A percentile compares a stretch with the other conserved stretches of the same genome.
These are phyloP conservation scores for Drosophila nigrodunni DNA, from an alignment of 1,140 invertebrate species.

Conservation along the genomic window DNA sequence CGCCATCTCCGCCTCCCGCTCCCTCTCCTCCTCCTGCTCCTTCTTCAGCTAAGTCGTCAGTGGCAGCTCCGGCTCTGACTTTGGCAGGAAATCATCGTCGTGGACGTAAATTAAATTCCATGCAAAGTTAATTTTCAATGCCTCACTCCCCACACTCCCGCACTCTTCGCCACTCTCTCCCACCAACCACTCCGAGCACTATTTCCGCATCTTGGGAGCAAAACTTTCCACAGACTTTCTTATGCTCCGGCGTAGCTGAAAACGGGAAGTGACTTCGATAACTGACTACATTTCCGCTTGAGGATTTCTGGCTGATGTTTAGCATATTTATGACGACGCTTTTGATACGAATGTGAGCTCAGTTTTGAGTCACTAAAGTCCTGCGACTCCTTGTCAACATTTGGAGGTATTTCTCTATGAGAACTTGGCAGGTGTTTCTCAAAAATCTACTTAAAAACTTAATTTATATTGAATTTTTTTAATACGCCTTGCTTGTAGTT, in stretches of 20 bases:
- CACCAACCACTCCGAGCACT: conserved; percentile 23
- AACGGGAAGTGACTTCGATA: not conserved
- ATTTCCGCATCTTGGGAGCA: conserved; percentile 47
- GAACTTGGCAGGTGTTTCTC: too few species aligned
- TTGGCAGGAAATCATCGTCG: conserved; percentile 79
- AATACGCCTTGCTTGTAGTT: too few species aligned
- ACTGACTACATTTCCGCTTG: conserved; percentile 11
- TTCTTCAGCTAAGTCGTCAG: too few species aligned
- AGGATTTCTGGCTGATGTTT: conserved; percentile 5
- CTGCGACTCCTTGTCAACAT: too few species aligned
- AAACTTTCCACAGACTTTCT: conserved; percentile 21
- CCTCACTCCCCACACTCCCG: not conserved
- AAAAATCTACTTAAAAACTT: too few species aligned
- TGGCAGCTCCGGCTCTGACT: not conserved
- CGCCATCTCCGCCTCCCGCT: not conserved
- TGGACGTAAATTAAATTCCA: conserved; percentile 84
- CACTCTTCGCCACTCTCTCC: not conserved
- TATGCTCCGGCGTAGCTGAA: too few species aligned
- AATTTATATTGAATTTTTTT: too few species aligned
- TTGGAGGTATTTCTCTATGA: too few species aligned
- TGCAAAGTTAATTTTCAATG: conserved; percentile 76
- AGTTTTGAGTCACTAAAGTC: too few species aligned
- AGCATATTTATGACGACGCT: conserved; percentile 18
- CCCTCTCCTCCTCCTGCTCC: not conserved
- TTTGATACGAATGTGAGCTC: not conserved